Conservation (phyloP, 2,888 invertebrate genomes). For the Steromphala cineraria region DNA sequence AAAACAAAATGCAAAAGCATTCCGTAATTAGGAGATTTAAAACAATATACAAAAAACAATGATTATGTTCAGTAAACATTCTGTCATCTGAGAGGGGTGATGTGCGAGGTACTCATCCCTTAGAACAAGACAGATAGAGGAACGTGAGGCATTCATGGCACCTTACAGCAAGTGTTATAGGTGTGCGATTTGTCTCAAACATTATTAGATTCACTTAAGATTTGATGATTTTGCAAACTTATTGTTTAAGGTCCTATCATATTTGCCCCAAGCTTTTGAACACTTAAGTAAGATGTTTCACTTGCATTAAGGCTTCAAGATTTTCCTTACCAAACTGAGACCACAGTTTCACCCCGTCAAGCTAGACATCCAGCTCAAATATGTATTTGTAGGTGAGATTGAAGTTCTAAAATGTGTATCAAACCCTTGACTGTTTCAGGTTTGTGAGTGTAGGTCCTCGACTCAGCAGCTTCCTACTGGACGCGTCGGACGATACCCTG, state of each 20-base stretch:
- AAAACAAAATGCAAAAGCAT: too few relatives aligned
- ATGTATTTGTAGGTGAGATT: too few relatives aligned
- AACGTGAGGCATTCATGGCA: conserved; percentile 8
- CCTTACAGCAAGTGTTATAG: neutral
- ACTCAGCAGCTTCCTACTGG: conserved; percentile 78
- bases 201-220: neutral
- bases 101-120: neutral
- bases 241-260: too few relatives aligned
- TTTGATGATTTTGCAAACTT: too few relatives aligned
- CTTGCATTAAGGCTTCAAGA: too few relatives aligned
- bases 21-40: too few relatives aligned
- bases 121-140: conserved; percentile 3
- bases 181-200: conserved; percentile 10
- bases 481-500: conserved; percentile 60
- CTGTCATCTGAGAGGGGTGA: conserved; percentile 5
- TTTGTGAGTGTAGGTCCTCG: conserved; percentile 80
- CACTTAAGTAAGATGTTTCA: too few relatives aligned
- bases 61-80: neutral
- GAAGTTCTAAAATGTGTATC: neutral
- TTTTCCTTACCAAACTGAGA: too few relatives aligned
- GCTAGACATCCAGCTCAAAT: too few relatives aligned
- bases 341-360: too few relatives aligned
- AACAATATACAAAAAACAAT: too few relatives aligned
- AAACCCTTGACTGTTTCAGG: conserved; percentile 50
- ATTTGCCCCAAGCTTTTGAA: too few relatives aligned